phyloP scores from a whole-genome alignment of 2,113 vertebrate genomes.

The Poicephalus meyeri region DNA sequence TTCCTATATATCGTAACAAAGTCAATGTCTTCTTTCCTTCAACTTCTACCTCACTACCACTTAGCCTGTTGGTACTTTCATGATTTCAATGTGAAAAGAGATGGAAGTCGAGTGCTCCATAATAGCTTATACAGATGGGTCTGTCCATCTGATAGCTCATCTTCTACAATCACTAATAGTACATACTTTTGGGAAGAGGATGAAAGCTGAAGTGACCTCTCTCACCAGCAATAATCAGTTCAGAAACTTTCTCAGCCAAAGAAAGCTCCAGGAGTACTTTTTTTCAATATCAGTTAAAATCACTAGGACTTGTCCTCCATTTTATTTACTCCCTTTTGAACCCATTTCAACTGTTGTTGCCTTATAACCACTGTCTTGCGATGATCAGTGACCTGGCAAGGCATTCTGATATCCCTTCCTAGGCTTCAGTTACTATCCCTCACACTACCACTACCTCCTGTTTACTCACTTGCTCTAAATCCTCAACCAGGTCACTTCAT shows the following conservation, averaged over 20 bases:
- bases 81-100: not conserved
- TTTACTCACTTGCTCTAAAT: not conserved
- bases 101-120: not conserved
- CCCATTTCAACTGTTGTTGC: not conserved
- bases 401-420: not conserved
- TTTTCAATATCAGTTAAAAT: not conserved
- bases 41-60: not conserved
- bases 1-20: not conserved
- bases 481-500: not conserved
- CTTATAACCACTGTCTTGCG: not conserved
- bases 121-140: not conserved
- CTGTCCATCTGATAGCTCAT: not conserved
- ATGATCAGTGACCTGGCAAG: not conserved
- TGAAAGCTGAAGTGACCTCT: not conserved
- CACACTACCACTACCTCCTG: not conserved
- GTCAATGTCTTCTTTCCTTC: not conserved
- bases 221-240: not conserved
- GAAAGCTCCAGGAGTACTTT: not conserved
- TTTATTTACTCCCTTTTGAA: not conserved
- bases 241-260: not conserved
- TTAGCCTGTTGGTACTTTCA: not conserved
- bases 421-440: not conserved
- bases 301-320: not conserved
- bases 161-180: not conserved
- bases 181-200: not conserved